Percentiles rank a stretch among this genome's conserved stretches.
Conservation (phyloP, 2,888 invertebrate species). For the Volucella inflata region DNA sequence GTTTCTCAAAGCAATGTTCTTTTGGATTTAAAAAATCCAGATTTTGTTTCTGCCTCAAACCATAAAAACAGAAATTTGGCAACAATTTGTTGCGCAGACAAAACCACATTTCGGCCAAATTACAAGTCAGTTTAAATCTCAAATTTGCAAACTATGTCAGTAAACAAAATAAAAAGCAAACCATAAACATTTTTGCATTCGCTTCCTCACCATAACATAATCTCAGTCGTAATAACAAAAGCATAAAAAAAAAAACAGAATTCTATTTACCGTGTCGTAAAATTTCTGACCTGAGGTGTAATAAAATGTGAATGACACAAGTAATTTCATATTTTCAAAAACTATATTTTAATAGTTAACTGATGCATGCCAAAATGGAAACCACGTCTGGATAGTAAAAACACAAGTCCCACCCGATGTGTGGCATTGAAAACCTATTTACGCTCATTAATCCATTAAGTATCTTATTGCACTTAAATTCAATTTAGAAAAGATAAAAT, state of each 20-base stretch:
- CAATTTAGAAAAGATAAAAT: conserved; percentile 47
- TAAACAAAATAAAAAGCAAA: neutral
- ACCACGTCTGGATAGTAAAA: conserved; percentile 1
- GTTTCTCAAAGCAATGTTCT: too few species aligned
- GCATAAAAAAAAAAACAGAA: conserved; percentile 14
- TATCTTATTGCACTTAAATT: conserved; percentile 47
- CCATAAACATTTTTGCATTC: conserved; percentile 36
- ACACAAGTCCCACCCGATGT: conserved; percentile 1
- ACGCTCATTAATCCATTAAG: neutral
- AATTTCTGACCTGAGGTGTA: conserved; percentile 38
- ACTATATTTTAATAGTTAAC: conserved; percentile 47
- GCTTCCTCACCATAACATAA: conserved; percentile 9
- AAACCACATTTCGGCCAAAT: too few species aligned
- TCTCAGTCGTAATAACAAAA: neutral
- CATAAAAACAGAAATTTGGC: too few species aligned
- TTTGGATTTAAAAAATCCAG: too few species aligned
- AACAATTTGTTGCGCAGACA: too few species aligned
- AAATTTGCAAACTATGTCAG: neutral
- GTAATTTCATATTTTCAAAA: conserved; percentile 6
- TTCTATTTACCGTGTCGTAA: conserved; percentile 28
- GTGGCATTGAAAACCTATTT: conserved; percentile 39
- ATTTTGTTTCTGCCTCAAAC: too few species aligned
- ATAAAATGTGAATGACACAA: conserved; percentile 44
- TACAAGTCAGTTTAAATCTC: neutral
- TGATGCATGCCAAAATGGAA: conserved; percentile 22